Base-by-base conservation (phyloP, 2,888 invertebrate species). In the Hoplodrina ambigua region DNA sequence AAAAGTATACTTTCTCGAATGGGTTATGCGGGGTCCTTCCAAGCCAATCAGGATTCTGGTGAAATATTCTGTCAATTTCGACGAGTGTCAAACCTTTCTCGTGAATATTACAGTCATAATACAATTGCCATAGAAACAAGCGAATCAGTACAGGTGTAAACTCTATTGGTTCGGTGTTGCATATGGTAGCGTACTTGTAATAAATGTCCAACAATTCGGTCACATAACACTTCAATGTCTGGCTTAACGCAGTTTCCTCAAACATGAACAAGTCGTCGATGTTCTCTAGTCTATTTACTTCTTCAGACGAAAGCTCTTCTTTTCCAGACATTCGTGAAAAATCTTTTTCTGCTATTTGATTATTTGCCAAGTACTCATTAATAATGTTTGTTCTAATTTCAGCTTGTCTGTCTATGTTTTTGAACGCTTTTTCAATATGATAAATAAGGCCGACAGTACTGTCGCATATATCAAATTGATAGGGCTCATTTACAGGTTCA, bases 41-140 rank as follows among this genome's bases (percentile, higher is more conserved):
- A 2, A 96, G 89, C 92, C 96, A 95, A 62, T 92, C 91, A 0
- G 94, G 93, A 82, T 96, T 96, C 74, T 91, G 83, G 75, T 94
- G 91, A 78, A 96, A 92, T 72, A 96, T 88, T 56, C 88, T 86
- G 86, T 97, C 97, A 6, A 96, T 94, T 63, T 96, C 94, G 4
- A 95, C 91, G 6, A 97, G 88, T 19, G 96, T 95, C 57, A 96
- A 84, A 4, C 94, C 94, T 81, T 93, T 95, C 44, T 93, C 89
- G 66, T 96, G 93, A 63, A 97, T 87, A 50, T 93, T 93, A 62
- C 96, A 96, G 83, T 97, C 97, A 71, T 94, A 93, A 89, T 96
- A 96, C 33, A 97, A 89, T 86, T 97, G 97, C 97, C 97, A 97
- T 37, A 97, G 87, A 83, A 96, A 96, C 49, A 97, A 83, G 58